Base-by-base conservation (phyloP, 2,113 vertebrate species). In the Oncorhynchus clarkii region DNA sequence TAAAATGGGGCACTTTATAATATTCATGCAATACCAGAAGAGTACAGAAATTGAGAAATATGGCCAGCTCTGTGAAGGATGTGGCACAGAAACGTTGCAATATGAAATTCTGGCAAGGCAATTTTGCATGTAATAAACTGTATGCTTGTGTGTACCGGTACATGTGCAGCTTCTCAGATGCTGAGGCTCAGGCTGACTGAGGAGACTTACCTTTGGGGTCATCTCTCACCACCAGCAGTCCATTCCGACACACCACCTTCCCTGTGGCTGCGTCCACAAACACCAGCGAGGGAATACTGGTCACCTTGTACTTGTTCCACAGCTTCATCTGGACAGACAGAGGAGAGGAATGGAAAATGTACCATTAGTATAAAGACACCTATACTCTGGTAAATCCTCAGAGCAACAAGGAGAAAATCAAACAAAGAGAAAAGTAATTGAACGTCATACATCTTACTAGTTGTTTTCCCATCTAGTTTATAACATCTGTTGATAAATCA, bases 251-350 rank as follows among this genome's bases (percentile, higher is more conserved):
- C 80, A 99, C 95, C 26, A 97, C 93, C 89, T 97, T 98, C 87
- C 96, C 97, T 0, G 94, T 95, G 78, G 91, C 82, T 49, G 95
- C 95, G 4, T 99, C 97, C 82, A 99, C 94, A 92, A 99, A 99
- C 92, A 99, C 97, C 87, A 99, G 93, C 5, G 97, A 98, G 45
- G 98, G 98, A 91, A 99, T 96, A 89, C 97, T 99, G 90, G 98
- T 99, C 79, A 99, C 96, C 86, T 98, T 96, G 88, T 97, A 99
- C 88, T 97, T 99, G 93, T 98, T 99, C 97, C 98, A 99, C 80
- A 99, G 94, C 91, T 97, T 99, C 91, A 99, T 95, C 98, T 99
- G 88, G 0, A 80, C 16, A 72, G 27, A 80, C 4, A 78, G 24
- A 79, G 14, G 71, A 49, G 13, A 3, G 6, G 66, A 0, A 20